Evolutionary conservation across 2,888 invertebrate genomes (phyloP).

Genomic region (Latrodectus elegans): DNA sequence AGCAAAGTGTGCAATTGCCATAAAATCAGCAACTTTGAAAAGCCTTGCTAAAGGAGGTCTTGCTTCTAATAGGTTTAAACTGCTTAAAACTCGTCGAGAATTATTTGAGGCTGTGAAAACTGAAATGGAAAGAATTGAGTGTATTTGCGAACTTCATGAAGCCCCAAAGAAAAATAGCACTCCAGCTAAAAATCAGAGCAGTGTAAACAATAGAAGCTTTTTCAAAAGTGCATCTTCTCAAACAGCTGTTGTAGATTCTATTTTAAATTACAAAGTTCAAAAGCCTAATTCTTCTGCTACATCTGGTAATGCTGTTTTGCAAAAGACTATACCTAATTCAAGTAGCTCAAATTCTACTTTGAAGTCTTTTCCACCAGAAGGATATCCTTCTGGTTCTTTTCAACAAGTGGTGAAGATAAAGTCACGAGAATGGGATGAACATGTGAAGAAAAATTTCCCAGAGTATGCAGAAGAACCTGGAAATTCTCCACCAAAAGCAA

Average conservation of each 20-base stretch:
- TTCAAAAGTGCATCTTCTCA: neutral
- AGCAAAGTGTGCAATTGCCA: neutral
- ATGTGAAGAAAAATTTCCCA: neutral
- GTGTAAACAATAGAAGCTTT: neutral
- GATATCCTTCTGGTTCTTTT: neutral
- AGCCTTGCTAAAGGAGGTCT: neutral
- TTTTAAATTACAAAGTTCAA: neutral
- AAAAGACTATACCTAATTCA: neutral
- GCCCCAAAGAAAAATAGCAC: neutral
- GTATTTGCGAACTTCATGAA: neutral
- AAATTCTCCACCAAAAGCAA: neutral
- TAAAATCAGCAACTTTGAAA: neutral
- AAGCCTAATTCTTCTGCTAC: neutral
- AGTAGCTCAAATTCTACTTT: neutral
- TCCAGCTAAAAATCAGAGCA: neutral
- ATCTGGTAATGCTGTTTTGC: neutral
- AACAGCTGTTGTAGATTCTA: neutral
- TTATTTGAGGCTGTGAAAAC: conserved; percentile 7
- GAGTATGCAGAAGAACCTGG: neutral
- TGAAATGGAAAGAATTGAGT: conserved; percentile 20
- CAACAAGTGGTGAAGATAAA: neutral
- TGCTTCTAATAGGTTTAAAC: conserved; percentile 8
- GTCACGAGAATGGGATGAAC: neutral
- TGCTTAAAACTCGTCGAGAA: conserved; percentile 12
- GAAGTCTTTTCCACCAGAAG: neutral